These are phyloP conservation scores for Cathartes aura DNA, from an alignment of 2,113 vertebrate genomes.

Conservation along the genomic window DNA sequence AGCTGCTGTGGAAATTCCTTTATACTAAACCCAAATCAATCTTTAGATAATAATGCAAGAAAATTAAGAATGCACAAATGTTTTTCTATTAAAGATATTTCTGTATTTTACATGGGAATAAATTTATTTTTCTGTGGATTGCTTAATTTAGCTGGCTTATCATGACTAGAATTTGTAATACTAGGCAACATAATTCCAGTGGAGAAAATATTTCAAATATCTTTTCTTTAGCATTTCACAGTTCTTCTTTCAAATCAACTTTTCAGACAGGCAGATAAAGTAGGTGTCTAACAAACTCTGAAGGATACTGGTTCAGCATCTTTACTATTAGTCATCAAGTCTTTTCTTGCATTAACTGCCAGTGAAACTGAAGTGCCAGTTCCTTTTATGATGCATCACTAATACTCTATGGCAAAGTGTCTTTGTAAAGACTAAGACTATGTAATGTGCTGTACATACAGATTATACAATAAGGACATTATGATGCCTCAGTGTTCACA, in stretches of 20 bases:
- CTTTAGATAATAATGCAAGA: background rate
- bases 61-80: background rate
- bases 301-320: background rate
- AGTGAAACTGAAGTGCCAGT: background rate
- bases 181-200: background rate
- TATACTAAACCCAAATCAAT: background rate
- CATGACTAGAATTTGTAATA: background rate
- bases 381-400: background rate
- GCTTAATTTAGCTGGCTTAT: background rate
- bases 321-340: background rate
- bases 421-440: background rate
- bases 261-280: background rate
- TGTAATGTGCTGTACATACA: background rate
- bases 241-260: background rate
- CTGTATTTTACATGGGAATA: background rate
- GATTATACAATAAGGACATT: background rate
- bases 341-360: background rate
- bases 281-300: background rate
- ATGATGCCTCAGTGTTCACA: background rate
- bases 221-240: background rate
- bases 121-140: background rate
- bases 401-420: background rate
- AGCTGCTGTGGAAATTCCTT: background rate
- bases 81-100: background rate
- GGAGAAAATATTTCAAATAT: background rate